These are phyloP conservation scores for Heteromyza rotundicornis DNA, from an alignment of 2,888 invertebrate species.

Conservation along the genomic window DNA sequence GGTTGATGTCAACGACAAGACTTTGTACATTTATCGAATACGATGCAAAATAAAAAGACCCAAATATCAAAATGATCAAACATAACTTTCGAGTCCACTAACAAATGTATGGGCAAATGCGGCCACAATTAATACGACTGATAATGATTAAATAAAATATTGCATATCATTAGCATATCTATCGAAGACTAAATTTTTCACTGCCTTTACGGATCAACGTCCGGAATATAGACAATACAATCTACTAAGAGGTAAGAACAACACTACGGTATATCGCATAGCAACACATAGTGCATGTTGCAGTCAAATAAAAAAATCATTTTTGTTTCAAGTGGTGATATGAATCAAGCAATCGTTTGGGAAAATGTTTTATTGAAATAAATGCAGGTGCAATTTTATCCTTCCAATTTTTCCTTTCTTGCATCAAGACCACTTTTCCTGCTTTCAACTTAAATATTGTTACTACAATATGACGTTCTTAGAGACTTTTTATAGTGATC, in stretches of 20 bases:
- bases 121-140: slow-evolving; percentile 19
- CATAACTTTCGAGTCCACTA: slow-evolving; percentile 26
- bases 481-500: too few relatives aligned
- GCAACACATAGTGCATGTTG: too few relatives aligned
- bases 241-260: slow-evolving; percentile 22
- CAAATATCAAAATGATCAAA: slow-evolving; percentile 24
- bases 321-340: too few relatives aligned
- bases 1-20: slow-evolving; percentile 55
- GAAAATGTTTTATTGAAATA: too few relatives aligned
- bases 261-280: too few relatives aligned
- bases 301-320: too few relatives aligned
- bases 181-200: slow-evolving; percentile 19
- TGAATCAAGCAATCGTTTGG: too few relatives aligned
- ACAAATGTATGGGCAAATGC: slow-evolving; percentile 14
- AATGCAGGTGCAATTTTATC: too few relatives aligned
- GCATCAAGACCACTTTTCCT: too few relatives aligned
- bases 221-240: slow-evolving; percentile 8
- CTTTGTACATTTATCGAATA: slow-evolving; percentile 55
- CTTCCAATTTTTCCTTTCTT: too few relatives aligned
- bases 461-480: too few relatives aligned
- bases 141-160: slow-evolving; percentile 21
- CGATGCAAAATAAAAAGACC: slow-evolving; percentile 55
- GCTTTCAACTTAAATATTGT: too few relatives aligned
- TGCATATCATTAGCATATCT: slow-evolving; percentile 18
- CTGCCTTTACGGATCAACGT: slow-evolving; percentile 21